Evolutionary conservation across 1,140 invertebrate genomes (phyloP), one percentile per base, ranked within the genome.

Genomic region (Drosophila subobscura): DNA sequence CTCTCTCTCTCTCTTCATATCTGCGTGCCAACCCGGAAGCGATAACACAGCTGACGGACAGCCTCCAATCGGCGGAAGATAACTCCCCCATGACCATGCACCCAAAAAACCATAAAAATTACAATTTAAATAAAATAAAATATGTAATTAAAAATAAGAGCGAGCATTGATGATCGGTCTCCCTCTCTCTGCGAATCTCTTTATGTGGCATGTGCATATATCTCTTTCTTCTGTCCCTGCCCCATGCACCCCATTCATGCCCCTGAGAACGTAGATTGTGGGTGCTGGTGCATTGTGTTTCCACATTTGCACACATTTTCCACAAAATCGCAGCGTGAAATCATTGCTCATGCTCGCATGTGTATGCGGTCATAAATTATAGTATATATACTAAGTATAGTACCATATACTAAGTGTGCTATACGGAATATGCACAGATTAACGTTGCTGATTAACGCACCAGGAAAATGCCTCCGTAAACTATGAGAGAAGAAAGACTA

Each of bases 241-340:
- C 33, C 33, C 33, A 37, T 37, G 33, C 33, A 8, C 33, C 33
- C 10, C 33, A 12, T 20, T 51, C 53, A 54, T 79, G 75, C 74
- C 58, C 66, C 46, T 72, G 66, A 56, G 51, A 40, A 3, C 10
- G 33, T 37, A 57, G 63, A 79, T 68, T 67, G 77, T 47, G 49
- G 33, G 7, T 52, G 72, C 56, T 61, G 52, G 68, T 7, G 33
- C 10, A 12, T 37, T 37, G 33, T 37, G 33, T 33, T 33, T 33
- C 29, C 29, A 8, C 61, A 61, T 20, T 54, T 46, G 16, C 16
- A 20, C 47, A 59, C 66, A 53, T 55, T 60, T 79, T 33, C 22
- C 60, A 45, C 53, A 29, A 37, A 60, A 59, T 72, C 10, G 33
- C 67, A 67, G 60, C 77, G 14, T 54, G 57, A 70, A 29, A 56